Percentiles rank a stretch among this genome's conserved stretches.
Conservation (phyloP, 2,113 vertebrate species). For the Mustela lutreola region DNA sequence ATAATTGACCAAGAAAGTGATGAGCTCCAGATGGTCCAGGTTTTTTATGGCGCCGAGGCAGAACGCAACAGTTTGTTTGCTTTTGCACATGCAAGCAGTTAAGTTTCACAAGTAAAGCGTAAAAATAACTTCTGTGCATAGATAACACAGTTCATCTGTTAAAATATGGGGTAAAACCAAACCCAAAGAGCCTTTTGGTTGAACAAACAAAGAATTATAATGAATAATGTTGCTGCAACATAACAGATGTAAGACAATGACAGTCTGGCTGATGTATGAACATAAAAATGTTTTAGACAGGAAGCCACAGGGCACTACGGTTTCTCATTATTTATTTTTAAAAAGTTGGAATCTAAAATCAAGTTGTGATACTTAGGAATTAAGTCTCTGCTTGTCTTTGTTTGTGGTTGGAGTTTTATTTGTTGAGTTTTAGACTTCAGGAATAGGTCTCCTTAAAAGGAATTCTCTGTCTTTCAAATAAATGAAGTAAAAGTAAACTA, state of each 20-base stretch:
- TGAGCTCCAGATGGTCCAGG: constrained; percentile 73
- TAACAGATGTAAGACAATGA: constrained; percentile 66
- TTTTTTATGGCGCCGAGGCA: constrained; percentile 61
- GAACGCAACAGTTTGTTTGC: constrained; percentile 75
- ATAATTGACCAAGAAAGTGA: constrained; percentile 80
- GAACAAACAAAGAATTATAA: constrained; percentile 67
- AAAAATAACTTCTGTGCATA: constrained; percentile 74
- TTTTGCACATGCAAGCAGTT: constrained; percentile 77
- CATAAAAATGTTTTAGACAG: background rate
- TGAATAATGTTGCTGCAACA: constrained; percentile 46
- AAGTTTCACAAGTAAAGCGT: constrained; percentile 77
- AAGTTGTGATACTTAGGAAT: constrained; percentile 13
- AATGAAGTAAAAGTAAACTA: background rate
- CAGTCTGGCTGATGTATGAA: constrained; percentile 41
- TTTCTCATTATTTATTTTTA: constrained; percentile 52
- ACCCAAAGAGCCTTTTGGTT: constrained; percentile 41
- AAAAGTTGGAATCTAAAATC: constrained; percentile 35
- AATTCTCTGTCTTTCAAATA: background rate
- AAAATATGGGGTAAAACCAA: constrained; percentile 43
- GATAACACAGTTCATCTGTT: constrained; percentile 64
- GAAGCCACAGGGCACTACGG: background rate
- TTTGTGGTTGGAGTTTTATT: background rate
- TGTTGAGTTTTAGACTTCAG: background rate
- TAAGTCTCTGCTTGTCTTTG: background rate
- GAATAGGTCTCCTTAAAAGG: background rate